A percentile compares a stretch with the other conserved stretches of the same genome.
These are phyloP conservation scores for Drosophila punjabiensis DNA, from an alignment of 1,140 invertebrate genomes.

Conservation along the genomic window DNA sequence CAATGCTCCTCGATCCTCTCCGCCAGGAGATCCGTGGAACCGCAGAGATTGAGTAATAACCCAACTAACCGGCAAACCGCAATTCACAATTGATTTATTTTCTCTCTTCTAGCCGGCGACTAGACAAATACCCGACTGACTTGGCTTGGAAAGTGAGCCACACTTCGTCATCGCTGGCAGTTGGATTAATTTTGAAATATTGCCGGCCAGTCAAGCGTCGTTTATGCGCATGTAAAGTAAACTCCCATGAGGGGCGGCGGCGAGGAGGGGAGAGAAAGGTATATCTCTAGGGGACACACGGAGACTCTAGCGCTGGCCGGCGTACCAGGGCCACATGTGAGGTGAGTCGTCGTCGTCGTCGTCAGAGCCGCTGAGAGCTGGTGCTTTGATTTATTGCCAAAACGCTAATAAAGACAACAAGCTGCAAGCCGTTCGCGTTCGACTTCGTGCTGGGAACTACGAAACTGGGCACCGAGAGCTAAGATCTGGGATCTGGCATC, in stretches of 20 bases:
- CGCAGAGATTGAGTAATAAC: constrained; percentile 77
- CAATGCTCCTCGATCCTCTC: constrained; percentile 12
- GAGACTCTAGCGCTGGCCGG: constrained; percentile 26
- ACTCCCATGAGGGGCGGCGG: background rate
- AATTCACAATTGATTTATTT: constrained; percentile 78
- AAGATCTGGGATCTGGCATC: constrained; percentile 28
- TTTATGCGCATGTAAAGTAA: constrained; percentile 71
- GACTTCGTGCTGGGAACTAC: constrained; percentile 25
- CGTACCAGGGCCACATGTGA: constrained; percentile 69
- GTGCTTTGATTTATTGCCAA: constrained; percentile 78
- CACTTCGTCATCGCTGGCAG: constrained; percentile 82
- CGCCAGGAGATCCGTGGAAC: constrained; percentile 5
- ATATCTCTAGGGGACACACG: constrained; percentile 30
- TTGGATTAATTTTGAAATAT: constrained; percentile 84
- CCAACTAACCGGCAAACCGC: constrained; percentile 61
- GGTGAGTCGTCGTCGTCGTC: constrained; percentile 47
- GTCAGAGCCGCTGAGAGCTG: constrained; percentile 56
- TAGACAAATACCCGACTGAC: constrained; percentile 70
- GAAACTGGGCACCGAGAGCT: background rate
- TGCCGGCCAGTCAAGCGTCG: constrained; percentile 59
- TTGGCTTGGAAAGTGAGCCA: constrained; percentile 68
- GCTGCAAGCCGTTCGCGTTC: constrained; percentile 67
- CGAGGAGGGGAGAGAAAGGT: constrained; percentile 21
- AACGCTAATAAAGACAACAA: constrained; percentile 81
- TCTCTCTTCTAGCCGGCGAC: constrained; percentile 68